These are phyloP conservation scores for Drosophila gunungcola DNA, from an alignment of 1,140 invertebrate genomes.

Conservation along the genomic window DNA sequence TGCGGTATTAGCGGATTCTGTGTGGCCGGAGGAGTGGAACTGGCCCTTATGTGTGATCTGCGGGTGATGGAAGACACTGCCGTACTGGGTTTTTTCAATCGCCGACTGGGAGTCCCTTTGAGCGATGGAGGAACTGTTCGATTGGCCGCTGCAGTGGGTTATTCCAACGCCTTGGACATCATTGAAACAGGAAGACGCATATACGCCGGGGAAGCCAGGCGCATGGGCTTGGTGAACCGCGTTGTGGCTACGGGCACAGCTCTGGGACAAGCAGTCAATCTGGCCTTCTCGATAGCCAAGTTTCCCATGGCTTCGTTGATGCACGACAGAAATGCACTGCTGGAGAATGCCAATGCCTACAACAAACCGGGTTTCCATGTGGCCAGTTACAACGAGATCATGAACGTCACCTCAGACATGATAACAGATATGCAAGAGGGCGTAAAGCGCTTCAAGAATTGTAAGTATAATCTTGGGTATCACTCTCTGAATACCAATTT, in stretches of 20 bases:
- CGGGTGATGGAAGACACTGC: conserved; percentile 94
- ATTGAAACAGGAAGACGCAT: conserved; percentile 93
- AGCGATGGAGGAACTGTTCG: conserved; percentile 92
- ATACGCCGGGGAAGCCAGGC: conserved; percentile 90
- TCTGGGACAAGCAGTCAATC: conserved; percentile 91
- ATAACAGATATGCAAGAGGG: conserved; percentile 88
- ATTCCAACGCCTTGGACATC: conserved; percentile 93
- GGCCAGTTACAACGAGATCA: conserved; percentile 89
- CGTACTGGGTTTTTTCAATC: conserved; percentile 92
- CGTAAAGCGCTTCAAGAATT: conserved; percentile 89
- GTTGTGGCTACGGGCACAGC: conserved; percentile 92
- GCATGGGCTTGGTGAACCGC: conserved; percentile 92
- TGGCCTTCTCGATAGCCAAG: conserved; percentile 91
- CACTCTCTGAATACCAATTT: background rate
- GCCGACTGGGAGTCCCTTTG: conserved; percentile 94
- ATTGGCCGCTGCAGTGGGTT: conserved; percentile 91
- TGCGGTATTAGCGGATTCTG: conserved; percentile 95
- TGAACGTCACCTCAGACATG: conserved; percentile 87
- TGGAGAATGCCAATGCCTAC: conserved; percentile 87
- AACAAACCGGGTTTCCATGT: conserved; percentile 86
- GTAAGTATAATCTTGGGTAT: conserved; percentile 52
- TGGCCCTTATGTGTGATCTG: conserved; percentile 95
- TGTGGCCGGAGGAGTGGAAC: conserved; percentile 94
- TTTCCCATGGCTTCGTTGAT: conserved; percentile 92
- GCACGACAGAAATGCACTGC: conserved; percentile 89